These are phyloP conservation scores for Okapia johnstoni DNA, from an alignment of 2,113 vertebrate species.

Conservation along the genomic window DNA sequence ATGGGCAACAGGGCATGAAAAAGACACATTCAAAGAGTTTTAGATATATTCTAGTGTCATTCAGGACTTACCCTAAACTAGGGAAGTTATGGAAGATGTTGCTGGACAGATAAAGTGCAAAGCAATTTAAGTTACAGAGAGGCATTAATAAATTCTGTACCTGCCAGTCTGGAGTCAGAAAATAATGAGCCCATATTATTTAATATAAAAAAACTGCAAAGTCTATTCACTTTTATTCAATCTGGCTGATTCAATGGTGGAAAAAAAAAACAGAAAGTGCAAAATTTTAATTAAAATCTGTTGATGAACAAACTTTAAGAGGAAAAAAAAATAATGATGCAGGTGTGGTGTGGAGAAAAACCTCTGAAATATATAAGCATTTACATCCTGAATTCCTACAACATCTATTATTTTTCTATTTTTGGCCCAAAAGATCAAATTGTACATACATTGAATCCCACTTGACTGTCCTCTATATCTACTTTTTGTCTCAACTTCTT, in stretches of 20 bases:
- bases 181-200: background rate
- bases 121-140: conserved; percentile 7
- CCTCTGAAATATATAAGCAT: background rate
- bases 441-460: background rate
- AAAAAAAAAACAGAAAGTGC: background rate
- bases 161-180: background rate
- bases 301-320: background rate
- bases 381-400: background rate
- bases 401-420: background rate
- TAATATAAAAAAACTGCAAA: background rate
- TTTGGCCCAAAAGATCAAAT: background rate
- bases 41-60: background rate
- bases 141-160: background rate
- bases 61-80: background rate
- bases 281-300: conserved; percentile 11
- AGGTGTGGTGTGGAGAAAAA: fast-evolving
- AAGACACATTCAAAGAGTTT: background rate
- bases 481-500: background rate
- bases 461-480: background rate
- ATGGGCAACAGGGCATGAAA: background rate
- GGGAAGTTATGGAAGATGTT: background rate
- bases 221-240: background rate
- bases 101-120: background rate
- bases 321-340: background rate
- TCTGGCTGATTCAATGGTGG: background rate